Conservation (phyloP, 2,888 invertebrate species). For the Steromphala cineraria region DNA sequence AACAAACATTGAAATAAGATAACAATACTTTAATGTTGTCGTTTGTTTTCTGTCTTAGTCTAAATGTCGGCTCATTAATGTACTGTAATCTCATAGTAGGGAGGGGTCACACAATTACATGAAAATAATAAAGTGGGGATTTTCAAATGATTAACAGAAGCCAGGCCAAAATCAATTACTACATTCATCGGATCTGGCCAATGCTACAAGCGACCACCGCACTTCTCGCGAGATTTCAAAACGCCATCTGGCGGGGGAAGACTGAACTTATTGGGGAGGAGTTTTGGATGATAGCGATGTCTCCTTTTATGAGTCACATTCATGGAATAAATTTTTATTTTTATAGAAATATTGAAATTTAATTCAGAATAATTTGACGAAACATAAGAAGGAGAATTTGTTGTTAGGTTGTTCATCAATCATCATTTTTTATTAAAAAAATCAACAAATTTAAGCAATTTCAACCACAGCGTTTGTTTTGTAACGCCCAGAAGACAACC, state of each 20-base stretch:
- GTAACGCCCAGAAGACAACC: no score
- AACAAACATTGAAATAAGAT: neutral
- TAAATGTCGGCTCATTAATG: neutral
- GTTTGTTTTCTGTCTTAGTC: neutral
- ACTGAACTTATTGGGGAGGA: neutral
- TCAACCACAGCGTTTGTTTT: no score
- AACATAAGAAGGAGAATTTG: no score
- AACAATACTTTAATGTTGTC: conserved; percentile 1
- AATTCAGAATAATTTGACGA: no score
- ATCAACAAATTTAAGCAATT: no score
- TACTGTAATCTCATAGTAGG: conserved; percentile 5
- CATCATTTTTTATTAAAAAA: no score
- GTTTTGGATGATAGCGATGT: neutral
- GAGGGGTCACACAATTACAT: conserved; percentile 16
- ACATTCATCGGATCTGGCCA: neutral
- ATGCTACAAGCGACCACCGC: neutral
- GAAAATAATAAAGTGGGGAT: conserved; percentile 21
- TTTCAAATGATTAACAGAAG: conserved; percentile 20
- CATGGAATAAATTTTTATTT: no score
- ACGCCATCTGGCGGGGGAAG: neutral
- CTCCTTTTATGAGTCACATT: neutral
- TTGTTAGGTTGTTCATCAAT: no score
- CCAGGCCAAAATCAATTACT: conserved; percentile 4
- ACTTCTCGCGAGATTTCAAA: neutral
- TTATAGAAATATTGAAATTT: no score